These are phyloP conservation scores for Hylaea fasciaria DNA, from an alignment of 2,888 invertebrate species.

Conservation along the genomic window DNA sequence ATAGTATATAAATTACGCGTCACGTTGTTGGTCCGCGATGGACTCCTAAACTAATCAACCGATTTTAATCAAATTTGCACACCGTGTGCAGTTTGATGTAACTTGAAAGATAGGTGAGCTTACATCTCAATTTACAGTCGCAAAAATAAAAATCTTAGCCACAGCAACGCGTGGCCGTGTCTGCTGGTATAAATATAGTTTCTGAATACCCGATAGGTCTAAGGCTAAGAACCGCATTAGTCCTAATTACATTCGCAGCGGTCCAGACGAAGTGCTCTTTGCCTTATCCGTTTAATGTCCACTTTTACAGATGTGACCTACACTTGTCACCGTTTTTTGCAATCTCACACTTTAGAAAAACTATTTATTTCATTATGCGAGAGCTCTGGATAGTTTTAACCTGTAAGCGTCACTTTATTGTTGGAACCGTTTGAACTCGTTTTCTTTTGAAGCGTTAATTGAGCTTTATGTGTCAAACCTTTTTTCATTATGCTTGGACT, in stretches of 20 bases:
- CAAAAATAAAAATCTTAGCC: no score
- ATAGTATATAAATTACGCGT: no score
- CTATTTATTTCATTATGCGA: constrained; percentile 21
- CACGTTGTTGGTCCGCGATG: no score
- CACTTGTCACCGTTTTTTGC: constrained; percentile 25
- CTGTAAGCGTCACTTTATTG: constrained; percentile 7
- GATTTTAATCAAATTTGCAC: no score
- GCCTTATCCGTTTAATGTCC: constrained; percentile 36
- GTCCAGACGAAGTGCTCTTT: constrained; percentile 41
- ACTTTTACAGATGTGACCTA: constrained; percentile 54
- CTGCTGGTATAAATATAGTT: constrained; percentile 1
- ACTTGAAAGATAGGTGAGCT: no score
- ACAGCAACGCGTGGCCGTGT: no score
- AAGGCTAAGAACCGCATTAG: constrained; percentile 31
- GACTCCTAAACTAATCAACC: no score
- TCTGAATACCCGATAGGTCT: constrained; percentile 2
- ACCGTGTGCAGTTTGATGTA: no score
- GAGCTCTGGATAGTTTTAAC: constrained; percentile 4
- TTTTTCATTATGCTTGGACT: no score
- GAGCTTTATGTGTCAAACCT: no score
- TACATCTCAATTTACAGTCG: no score
- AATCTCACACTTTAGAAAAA: constrained; percentile 13
- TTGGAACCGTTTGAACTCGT: not conserved
- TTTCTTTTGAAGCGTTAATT: no score
- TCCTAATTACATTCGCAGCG: constrained; percentile 53